Evolutionary conservation across 2,888 invertebrate genomes (phyloP).

Genomic region (Ichneumoninae sp.): DNA sequence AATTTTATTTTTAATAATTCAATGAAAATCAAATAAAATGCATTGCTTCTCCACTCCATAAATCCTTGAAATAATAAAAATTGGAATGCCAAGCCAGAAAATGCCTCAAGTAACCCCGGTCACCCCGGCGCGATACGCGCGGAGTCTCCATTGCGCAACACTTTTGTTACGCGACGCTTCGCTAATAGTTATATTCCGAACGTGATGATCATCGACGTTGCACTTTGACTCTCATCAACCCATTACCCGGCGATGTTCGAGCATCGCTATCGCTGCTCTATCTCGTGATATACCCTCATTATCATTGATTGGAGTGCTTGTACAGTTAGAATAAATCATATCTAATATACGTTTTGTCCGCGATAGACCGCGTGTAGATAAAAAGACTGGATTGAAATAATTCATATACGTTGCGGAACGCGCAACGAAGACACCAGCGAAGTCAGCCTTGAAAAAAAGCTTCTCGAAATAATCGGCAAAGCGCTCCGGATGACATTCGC

Average conservation of each 20-base stretch:
- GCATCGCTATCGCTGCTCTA: constrained; percentile 52
- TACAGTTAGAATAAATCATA: constrained; percentile 7
- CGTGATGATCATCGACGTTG: constrained; percentile 49
- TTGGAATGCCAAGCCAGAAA: background rate
- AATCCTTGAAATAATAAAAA: background rate
- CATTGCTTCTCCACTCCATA: too few relatives aligned
- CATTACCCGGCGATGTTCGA: constrained; percentile 29
- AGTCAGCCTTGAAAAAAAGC: background rate
- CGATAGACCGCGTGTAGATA: background rate
- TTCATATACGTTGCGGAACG: too few relatives aligned
- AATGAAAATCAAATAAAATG: too few relatives aligned
- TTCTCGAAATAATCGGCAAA: background rate
- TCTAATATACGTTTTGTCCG: background rate
- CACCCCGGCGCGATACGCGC: constrained; percentile 3
- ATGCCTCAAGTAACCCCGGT: constrained; percentile 1
- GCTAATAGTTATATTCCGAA: constrained; percentile 46
- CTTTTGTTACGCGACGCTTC: constrained; percentile 53
- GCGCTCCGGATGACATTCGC: background rate
- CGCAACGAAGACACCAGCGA: background rate
- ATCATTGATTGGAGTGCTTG: constrained; percentile 34
- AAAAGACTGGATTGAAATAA: background rate
- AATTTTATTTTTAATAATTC: too few relatives aligned
- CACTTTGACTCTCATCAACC: constrained; percentile 44
- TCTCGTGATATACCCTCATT: constrained; percentile 30
- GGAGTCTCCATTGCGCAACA: constrained; percentile 56